Conservation (phyloP, 2,888 invertebrate genomes). For the Thecophora atra region DNA sequence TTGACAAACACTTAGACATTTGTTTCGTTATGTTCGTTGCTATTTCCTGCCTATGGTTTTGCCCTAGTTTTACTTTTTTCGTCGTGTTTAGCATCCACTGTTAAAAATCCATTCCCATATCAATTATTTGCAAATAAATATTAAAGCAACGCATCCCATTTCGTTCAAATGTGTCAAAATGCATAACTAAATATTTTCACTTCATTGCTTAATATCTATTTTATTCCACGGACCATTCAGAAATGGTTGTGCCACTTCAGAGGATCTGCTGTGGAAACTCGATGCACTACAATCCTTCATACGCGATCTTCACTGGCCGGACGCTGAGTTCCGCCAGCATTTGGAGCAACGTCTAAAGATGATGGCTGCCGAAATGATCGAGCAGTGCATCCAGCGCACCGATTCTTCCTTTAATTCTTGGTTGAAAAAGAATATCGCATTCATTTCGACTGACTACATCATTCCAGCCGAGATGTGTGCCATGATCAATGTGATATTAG, state of each 20-base stretch:
- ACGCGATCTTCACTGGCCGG: constrained; percentile 98
- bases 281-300: constrained; percentile 98
- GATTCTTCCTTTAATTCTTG: constrained; percentile 90
- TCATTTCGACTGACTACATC: constrained; percentile 96
- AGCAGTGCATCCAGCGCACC: constrained; percentile 93
- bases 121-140: too few species aligned
- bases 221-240: constrained; percentile 63
- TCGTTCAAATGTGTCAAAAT: not conserved
- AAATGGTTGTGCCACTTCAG: constrained; percentile 97
- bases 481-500: constrained; percentile 98
- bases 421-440: constrained; percentile 91
- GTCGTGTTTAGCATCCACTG: constrained; percentile 20
- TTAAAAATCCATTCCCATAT: not conserved
- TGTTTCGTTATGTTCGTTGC: not conserved
- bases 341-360: constrained; percentile 94
- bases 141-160: not conserved
- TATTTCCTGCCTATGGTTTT: not conserved
- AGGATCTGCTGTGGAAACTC: constrained; percentile 98
- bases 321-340: constrained; percentile 95
- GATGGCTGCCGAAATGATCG: constrained; percentile 99
- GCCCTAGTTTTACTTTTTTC: not conserved
- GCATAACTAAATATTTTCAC: not conserved
- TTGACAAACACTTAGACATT: not conserved
- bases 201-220: too few species aligned
- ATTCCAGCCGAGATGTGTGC: constrained; percentile 98